Percentiles rank a stretch among this genome's conserved stretches.
Evolutionary conservation across 2,113 vertebrate species (phyloP).

Genomic region (Osmerus mordax): DNA sequence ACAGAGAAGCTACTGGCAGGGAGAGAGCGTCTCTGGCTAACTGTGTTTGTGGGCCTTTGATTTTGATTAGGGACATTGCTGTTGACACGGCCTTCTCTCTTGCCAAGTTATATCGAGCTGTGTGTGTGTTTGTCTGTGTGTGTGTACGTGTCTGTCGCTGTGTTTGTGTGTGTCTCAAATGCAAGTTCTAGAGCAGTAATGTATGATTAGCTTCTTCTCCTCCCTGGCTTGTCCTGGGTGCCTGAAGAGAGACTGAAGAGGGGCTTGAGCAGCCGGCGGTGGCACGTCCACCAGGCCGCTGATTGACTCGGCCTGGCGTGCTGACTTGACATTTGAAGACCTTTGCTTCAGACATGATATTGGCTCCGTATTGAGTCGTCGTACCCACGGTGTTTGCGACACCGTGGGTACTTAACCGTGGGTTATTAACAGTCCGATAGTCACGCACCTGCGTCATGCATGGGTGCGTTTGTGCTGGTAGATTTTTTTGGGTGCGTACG

Average conservation of each 20-base stretch:
- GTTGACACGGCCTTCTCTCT: slow-evolving; percentile 8
- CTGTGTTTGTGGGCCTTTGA: slow-evolving; percentile 4
- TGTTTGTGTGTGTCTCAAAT: background rate
- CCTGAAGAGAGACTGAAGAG: too few species aligned
- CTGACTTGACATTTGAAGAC: background rate
- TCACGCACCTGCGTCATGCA: too few species aligned
- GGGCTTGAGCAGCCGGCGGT: too few species aligned
- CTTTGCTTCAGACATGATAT: background rate
- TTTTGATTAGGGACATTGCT: slow-evolving; percentile 17
- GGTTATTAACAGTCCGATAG: too few species aligned
- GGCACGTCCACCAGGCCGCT: background rate
- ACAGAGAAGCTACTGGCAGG: background rate
- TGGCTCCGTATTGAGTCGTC: background rate
- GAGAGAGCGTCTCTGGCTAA: slow-evolving; percentile 3
- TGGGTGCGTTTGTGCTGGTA: too few species aligned
- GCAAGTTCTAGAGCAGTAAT: background rate
- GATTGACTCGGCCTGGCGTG: background rate
- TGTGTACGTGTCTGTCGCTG: background rate
- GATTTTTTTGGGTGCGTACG: too few species aligned
- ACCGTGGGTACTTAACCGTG: too few species aligned
- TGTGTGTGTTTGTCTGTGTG: background rate
- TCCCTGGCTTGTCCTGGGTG: too few species aligned
- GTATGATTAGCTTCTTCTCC: too few species aligned
- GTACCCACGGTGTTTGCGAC: too few species aligned
- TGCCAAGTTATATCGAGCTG: slow-evolving; percentile 2